Evolutionary conservation across 2,888 invertebrate genomes (phyloP).

Genomic region (Strigamia maritima): DNA sequence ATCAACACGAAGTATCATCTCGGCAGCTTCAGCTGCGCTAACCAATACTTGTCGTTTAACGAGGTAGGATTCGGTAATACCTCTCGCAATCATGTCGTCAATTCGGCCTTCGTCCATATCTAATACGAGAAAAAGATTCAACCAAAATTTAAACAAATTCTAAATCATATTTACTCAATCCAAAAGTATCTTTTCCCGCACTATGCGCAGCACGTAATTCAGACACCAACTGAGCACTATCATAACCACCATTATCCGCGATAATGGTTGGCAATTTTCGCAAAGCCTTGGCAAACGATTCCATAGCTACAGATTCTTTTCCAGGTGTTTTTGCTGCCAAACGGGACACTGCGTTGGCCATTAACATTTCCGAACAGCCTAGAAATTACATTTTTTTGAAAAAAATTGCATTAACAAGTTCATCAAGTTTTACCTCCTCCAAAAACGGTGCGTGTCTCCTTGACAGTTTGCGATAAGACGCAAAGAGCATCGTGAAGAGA

Average conservation of each 20-base stretch:
- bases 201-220: constrained; percentile 87
- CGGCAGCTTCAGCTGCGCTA: constrained; percentile 94
- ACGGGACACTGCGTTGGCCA: constrained; percentile 87
- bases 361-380: constrained; percentile 91
- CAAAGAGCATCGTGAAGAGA: constrained; percentile 98
- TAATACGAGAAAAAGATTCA: constrained; percentile 48
- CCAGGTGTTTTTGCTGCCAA: constrained; percentile 85
- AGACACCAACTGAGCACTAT: constrained; percentile 92
- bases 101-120: constrained; percentile 86
- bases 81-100: constrained; percentile 84
- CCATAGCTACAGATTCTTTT: constrained; percentile 96
- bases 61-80: constrained; percentile 93
- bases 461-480: constrained; percentile 91
- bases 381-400: constrained; percentile 39
- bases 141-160: neutral
- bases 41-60: constrained; percentile 94
- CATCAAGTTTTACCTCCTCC: constrained; percentile 71
- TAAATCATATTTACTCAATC: constrained; percentile 65
- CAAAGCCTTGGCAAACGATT: constrained; percentile 87
- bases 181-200: constrained; percentile 70
- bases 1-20: constrained; percentile 98
- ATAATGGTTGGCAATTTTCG: constrained; percentile 80
- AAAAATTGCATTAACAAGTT: neutral
- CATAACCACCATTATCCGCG: constrained; percentile 97
- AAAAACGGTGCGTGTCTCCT: constrained; percentile 83